Conservation (phyloP, 1,140 invertebrate genomes). For the Nephila pilipes region DNA sequence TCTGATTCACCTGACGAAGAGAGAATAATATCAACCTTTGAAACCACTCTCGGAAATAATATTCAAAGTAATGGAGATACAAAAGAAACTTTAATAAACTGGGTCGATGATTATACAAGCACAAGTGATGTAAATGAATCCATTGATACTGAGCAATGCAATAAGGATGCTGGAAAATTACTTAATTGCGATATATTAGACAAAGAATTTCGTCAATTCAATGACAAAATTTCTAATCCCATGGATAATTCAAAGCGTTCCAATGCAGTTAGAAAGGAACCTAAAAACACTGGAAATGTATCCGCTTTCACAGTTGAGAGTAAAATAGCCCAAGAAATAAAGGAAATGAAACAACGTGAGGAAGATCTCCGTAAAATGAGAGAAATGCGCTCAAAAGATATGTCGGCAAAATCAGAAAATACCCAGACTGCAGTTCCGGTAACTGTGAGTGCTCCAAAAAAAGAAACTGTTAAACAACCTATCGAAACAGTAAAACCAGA, state of each 20-base stretch:
- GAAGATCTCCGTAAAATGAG: conserved; percentile 66
- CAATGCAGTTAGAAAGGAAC: conserved; percentile 14
- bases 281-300: not conserved
- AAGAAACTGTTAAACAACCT: not conserved
- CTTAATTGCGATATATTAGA: not conserved
- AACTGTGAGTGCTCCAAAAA: not conserved
- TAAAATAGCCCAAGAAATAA: conserved; percentile 69
- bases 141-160: not conserved
- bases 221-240: not conserved
- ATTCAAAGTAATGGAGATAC: conserved; percentile 15
- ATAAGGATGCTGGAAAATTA: not conserved
- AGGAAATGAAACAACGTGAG: conserved; percentile 71
- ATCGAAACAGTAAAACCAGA: not conserved
- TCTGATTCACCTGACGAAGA: not conserved
- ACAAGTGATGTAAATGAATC: not conserved
- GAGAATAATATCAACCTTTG: not conserved
- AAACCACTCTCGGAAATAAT: conserved; percentile 9
- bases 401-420: conserved; percentile 1
- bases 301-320: conserved; percentile 43
- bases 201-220: not conserved
- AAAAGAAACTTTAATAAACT: not conserved
- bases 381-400: conserved; percentile 56
- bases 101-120: conserved; percentile 17
- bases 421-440: conserved; percentile 16
- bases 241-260: not conserved